Conservation (phyloP, 2,888 invertebrate genomes). For the Pachycephus smyrnensis region DNA sequence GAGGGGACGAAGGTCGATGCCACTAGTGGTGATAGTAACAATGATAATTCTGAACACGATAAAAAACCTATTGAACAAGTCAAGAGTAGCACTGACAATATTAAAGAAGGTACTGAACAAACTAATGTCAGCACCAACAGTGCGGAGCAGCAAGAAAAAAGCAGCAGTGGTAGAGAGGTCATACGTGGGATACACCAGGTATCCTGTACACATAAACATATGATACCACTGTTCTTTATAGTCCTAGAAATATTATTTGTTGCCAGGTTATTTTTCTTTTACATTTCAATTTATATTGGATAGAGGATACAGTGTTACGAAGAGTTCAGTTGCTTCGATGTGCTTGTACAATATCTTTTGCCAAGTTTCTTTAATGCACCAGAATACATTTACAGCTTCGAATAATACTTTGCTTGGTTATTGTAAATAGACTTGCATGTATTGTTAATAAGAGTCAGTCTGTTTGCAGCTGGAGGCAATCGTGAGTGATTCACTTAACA, state of each 20-base stretch:
- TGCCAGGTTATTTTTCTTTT: neutral
- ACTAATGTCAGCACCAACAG: neutral
- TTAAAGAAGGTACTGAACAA: neutral
- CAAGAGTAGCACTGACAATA: no score
- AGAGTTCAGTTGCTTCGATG: neutral
- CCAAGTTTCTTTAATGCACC: neutral
- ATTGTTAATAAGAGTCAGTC: neutral
- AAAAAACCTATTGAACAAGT: neutral
- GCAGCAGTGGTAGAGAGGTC: slow-evolving; percentile 28
- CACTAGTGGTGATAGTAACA: neutral
- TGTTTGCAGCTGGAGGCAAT: neutral
- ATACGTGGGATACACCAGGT: slow-evolving; percentile 43
- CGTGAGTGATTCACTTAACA: neutral
- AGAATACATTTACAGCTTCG: neutral
- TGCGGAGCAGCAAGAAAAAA: neutral
- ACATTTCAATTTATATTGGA: neutral
- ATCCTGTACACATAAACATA: slow-evolving; percentile 28
- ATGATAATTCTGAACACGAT: neutral
- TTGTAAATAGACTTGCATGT: neutral
- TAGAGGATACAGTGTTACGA: neutral
- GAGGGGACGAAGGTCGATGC: slow-evolving; percentile 24
- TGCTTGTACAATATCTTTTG: neutral
- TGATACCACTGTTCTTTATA: neutral
- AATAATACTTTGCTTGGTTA: neutral
- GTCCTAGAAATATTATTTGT: neutral